Base-by-base conservation (phyloP, 2,113 vertebrate genomes). In the Eretmochelys imbricata region DNA sequence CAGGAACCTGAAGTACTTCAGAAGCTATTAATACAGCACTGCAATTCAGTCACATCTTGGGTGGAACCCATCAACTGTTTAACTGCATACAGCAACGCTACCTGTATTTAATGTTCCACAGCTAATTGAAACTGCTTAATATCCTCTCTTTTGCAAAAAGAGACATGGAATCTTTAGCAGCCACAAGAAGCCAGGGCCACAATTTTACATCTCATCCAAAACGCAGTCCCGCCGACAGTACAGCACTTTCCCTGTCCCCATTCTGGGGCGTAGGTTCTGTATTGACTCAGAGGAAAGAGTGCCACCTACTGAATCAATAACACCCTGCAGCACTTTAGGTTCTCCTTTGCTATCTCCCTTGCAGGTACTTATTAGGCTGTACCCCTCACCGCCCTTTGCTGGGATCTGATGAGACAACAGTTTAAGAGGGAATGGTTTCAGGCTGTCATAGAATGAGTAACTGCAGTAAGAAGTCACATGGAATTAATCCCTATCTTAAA, bases 71-170 rank as follows among this genome's bases (percentile, higher is more conserved):
- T 92, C 54, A 88, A 75, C 81, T 91, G 46, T 82, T 92, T 81
- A 13, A 53, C 25, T 88, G 51, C 1, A 1, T 96, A 89, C 83
- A 91, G 80, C 83, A 89, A 38, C 22, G 25, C n/a, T 87, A 6
- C 80, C 29, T 94, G 90, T 95, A 93, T 29, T 10, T 69, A 89
- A n/a, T 93, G 87, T 95, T 95, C 89, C 72, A 90, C 48, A 90
- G 87, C 93, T 80, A 90, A 85, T 9, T 84, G 72, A 93, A 94
- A 50, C 85, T 94, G 62, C 62, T 93, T 94, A 94, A 75, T 53
- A 53, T 24, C 35, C 14, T 49, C 80, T 38, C 8, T 93, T 94
- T 94, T 96, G 27, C 49, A 88, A 72, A 72, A 38, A 35, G n/a
- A 35, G 35, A 8, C 24, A 27, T 48, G 42, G 24, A 46, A 48